Evolutionary conservation across 2,888 invertebrate genomes (phyloP), one percentile per base, ranked within the genome.

Genomic region (Schizotus pectinicornis): DNA sequence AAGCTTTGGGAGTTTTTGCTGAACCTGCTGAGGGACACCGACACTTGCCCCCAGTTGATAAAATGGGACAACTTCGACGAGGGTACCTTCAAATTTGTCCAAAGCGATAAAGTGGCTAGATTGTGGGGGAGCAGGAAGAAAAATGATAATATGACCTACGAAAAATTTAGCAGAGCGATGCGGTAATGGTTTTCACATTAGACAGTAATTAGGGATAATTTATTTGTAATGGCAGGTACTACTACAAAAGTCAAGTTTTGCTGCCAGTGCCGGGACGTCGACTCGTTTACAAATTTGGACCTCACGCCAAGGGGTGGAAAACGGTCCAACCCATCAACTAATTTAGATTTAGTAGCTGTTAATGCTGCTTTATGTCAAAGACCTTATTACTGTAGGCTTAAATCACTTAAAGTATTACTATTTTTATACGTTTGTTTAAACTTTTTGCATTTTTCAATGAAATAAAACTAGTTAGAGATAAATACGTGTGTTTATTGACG

Each of bases 81-180:
- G 66, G 94, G 94, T 6, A 89, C 91, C 67, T 95, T 95, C 81
- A 87, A 94, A 67, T 94, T 95, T 71, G 91, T 94, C 7, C 88
- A 92, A 70, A 92, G 92, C 43, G 92, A 92, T 70, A 88, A 90
- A 73, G 91, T 95, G 3, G 94, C 95, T 1, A 87, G 90, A 71
- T 82, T 93, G 41, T 95, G 95, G 95, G 94, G 94, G 2, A 86
- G 87, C 61, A 77, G 91, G 77, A 94, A 94, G 76, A 89, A 91
- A 76, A 95, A 95, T 75, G 87, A 88, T 46, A 88, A 89, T 75
- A 95, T 95, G 95, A 94, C 91, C 37, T 95, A 94, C 75, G 95
- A 95, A 78, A 95, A 95, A 80, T 86, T 95, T 72, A 94, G 93
- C 78, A 81, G 95, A 62, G 95, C 95, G 9, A 92, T 95, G 90